Evolutionary conservation across 2,797 vertebrate species (phyloP), one percentile per base, ranked within the genome.

Genomic region (Notoglanidium macrostoma): DNA sequence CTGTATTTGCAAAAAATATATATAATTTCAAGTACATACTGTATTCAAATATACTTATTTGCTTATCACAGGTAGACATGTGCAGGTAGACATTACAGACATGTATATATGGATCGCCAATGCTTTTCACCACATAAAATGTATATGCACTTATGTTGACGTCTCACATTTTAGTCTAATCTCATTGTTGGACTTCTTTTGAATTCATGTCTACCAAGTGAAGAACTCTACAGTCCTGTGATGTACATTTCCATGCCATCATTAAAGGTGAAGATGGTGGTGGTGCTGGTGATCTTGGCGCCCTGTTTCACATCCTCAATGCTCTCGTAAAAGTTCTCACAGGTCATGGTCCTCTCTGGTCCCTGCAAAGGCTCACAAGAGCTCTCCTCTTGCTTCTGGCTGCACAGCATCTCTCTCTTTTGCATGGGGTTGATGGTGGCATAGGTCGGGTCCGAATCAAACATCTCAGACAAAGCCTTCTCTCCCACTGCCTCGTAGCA

Each of bases 231-330:
- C 93, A 96, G 94, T 85, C 96, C 96, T 0, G 96, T 96, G 91
- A 96, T 95, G 2, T 96, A 96, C 96, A 96, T 96, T 93, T 96
- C 96, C 95, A 96, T 96, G 83, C 96, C 96, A 21, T 96, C 96
- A 63, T 96, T 96, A 91, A 96, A 96, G 68, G 95, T 96, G 92
- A 96, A 96, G 91, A 96, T 96, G 91, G 96, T 96, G 91, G 96
- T 96, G 92, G 95, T 96, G 91, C 95, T 94, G 83, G 95, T 93
- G 91, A 91, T 91, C 87, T 86, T 94, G 85, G 51, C 86, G 1
- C 93, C 95, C 91, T 95, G 94, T 92, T 95, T 96, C 89, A 94
- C 92, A 35, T 96, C 95, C 4, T 94, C 92, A 90, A 96, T 95
- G 93, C 89, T 95, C 93, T 96, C 96, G 72, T 96, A 96, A 92